Evolutionary conservation across 2,888 invertebrate genomes (phyloP).

Genomic region (Oithona nana): DNA sequence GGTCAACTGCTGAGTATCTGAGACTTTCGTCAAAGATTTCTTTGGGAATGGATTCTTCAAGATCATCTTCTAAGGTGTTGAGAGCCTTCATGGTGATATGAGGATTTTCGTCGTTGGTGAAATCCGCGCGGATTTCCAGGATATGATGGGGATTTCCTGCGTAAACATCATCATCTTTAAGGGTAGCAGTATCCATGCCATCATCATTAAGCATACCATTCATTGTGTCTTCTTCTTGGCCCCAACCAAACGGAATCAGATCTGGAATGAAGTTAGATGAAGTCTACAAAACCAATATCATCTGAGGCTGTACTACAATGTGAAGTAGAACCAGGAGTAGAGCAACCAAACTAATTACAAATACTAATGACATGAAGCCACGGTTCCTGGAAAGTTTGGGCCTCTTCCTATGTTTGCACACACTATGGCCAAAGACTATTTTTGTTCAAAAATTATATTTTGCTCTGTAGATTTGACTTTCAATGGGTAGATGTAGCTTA

Average conservation of each 20-base stretch:
- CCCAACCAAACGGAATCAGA: constrained; percentile 15
- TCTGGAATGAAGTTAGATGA: constrained; percentile 1
- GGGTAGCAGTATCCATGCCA: neutral
- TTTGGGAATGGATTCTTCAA: neutral
- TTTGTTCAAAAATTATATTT: too few relatives aligned
- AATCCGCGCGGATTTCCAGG: neutral
- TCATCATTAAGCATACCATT: neutral
- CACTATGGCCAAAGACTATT: too few relatives aligned
- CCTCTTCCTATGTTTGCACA: too few relatives aligned
- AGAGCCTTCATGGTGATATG: neutral
- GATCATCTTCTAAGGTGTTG: neutral
- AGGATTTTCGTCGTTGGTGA: neutral
- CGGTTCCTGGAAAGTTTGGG: too few relatives aligned
- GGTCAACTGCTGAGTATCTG: neutral
- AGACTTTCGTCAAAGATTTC: constrained; percentile 4
- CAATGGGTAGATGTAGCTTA: too few relatives aligned
- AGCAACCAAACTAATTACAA: too few relatives aligned
- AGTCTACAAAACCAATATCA: too few relatives aligned
- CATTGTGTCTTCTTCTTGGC: too few relatives aligned
- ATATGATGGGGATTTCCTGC: neutral
- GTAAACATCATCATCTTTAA: neutral
- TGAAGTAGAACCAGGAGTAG: too few relatives aligned
- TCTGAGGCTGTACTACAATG: too few relatives aligned
- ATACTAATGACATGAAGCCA: too few relatives aligned
- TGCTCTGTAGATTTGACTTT: too few relatives aligned